These are phyloP conservation scores for Emydoidea blandingii DNA, from an alignment of 2,797 vertebrate species.

Conservation along the genomic window DNA sequence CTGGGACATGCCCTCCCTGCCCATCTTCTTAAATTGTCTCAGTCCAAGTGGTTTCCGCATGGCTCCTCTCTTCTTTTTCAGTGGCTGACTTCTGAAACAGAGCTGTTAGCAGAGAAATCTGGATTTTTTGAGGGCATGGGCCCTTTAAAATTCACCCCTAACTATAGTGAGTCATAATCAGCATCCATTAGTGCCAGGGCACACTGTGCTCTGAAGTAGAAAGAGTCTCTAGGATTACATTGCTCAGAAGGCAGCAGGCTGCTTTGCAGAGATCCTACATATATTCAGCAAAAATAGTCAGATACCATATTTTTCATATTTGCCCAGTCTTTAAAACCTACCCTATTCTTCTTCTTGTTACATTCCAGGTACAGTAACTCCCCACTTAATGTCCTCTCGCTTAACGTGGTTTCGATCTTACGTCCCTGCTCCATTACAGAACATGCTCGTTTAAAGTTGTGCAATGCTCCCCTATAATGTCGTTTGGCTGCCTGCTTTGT, in stretches of 20 bases:
- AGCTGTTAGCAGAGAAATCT: background rate
- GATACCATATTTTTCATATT: background rate
- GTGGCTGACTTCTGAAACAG: conserved; percentile 18
- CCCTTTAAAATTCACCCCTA: background rate
- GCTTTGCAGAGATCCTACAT: background rate
- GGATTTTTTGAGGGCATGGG: background rate
- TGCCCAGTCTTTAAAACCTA: background rate
- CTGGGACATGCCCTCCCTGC: background rate
- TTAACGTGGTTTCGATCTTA: no score
- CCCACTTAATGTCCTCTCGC: no score
- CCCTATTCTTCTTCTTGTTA: background rate
- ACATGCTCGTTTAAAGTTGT: no score
- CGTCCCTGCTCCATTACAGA: no score
- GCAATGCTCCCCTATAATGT: no score
- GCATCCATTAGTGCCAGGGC: background rate
- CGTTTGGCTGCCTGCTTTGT: no score
- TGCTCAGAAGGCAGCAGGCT: background rate
- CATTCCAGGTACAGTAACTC: background rate
- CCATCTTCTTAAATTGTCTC: background rate
- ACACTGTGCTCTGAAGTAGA: background rate
- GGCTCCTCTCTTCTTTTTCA: background rate
- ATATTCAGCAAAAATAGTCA: background rate
- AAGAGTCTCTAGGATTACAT: background rate
- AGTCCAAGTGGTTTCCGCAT: background rate
- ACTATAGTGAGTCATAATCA: background rate